These are phyloP conservation scores for Mesopsocus fuscifrons DNA, from an alignment of 2,888 invertebrate genomes.

Conservation along the genomic window DNA sequence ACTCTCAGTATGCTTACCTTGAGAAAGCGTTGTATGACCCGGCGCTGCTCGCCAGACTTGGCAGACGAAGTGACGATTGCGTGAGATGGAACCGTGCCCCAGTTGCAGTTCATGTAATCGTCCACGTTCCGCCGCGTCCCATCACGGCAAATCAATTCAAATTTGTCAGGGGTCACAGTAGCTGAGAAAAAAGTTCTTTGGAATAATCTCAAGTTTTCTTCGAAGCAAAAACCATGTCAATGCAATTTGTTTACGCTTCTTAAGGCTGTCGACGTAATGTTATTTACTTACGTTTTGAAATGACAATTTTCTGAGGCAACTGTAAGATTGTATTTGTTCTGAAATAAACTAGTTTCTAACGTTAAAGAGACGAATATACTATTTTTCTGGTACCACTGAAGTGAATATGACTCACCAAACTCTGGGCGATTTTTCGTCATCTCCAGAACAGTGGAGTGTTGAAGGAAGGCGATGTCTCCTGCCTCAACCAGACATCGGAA, in stretches of 20 bases:
- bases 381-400: too few relatives aligned
- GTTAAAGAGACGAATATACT: too few relatives aligned
- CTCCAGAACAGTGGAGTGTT: conserved; percentile 63
- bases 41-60: conserved; percentile 33
- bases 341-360: too few relatives aligned
- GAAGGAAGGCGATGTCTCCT: conserved; percentile 82
- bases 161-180: conserved; percentile 28
- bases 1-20: conserved; percentile 13
- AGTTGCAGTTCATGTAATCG: conserved; percentile 57
- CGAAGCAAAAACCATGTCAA: too few relatives aligned
- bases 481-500: conserved; percentile 63
- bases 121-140: conserved; percentile 47
- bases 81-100: conserved; percentile 70
- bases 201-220: too few relatives aligned
- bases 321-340: too few relatives aligned
- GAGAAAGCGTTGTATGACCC: conserved; percentile 25
- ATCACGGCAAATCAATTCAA: conserved; percentile 65
- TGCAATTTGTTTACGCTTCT: too few relatives aligned
- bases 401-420: conserved; percentile 35
- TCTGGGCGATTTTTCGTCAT: conserved; percentile 38
- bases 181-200: neutral
- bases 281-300: too few relatives aligned
- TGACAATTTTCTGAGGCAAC: too few relatives aligned
- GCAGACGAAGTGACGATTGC: conserved; percentile 77
- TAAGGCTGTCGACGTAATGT: too few relatives aligned